A percentile compares a stretch with the other conserved stretches of the same genome.
phyloP scores from a whole-genome alignment of 2,113 vertebrate species.

The Cricetomys ansorgei region DNA sequence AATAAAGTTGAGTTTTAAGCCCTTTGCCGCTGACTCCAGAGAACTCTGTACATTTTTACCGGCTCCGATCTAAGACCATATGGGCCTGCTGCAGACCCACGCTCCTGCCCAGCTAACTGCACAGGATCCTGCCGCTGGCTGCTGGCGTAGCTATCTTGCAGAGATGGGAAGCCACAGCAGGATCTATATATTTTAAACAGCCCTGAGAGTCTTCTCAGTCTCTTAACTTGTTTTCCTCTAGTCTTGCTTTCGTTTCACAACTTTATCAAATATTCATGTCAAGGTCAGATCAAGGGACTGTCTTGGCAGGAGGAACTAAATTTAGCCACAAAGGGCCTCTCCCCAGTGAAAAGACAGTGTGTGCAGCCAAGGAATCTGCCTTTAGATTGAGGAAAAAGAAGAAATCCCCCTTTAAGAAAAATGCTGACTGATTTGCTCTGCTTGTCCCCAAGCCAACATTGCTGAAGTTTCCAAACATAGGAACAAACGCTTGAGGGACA shows the following conservation, averaged over 20 bases:
- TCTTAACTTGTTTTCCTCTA: constrained; percentile 14
- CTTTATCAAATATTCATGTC: constrained; percentile 66
- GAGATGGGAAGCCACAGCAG: too few species aligned
- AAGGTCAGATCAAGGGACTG: constrained; percentile 66
- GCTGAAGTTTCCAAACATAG: background rate
- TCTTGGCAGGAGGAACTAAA: constrained; percentile 42
- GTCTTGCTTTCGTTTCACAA: constrained; percentile 64
- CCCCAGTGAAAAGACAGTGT: constrained; percentile 30
- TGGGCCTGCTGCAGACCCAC: too few species aligned
- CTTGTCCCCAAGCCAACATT: background rate
- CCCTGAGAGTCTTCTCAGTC: constrained; percentile 55
- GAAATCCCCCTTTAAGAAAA: constrained; percentile 25
- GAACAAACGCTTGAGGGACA: background rate
- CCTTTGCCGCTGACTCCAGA: too few species aligned
- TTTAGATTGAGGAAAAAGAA: background rate
- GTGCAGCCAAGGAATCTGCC: background rate
- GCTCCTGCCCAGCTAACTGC: too few species aligned
- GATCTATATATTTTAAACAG: too few species aligned
- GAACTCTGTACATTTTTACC: too few species aligned
- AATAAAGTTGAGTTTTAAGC: too few species aligned
- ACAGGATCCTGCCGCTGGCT: too few species aligned
- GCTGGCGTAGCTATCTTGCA: too few species aligned
- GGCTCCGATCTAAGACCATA: too few species aligned
- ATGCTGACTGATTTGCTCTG: background rate
- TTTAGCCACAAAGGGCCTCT: constrained; percentile 36